phyloP scores from a whole-genome alignment of 2,113 vertebrate genomes.

The Cardinalis cardinalis region DNA sequence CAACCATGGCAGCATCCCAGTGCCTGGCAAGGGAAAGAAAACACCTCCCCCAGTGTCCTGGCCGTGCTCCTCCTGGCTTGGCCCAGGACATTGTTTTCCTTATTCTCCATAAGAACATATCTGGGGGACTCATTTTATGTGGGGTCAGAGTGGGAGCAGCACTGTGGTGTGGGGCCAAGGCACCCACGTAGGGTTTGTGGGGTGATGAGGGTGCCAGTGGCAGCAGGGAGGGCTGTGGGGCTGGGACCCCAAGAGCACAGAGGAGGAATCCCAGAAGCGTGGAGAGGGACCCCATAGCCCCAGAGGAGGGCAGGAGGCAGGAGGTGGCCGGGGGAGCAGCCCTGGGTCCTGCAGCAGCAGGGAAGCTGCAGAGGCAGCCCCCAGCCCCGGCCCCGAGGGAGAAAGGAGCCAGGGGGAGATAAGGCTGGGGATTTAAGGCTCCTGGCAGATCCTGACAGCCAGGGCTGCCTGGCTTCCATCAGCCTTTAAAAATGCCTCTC shows the following conservation, averaged over 20 bases:
- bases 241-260: rapidly evolving
- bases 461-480: conserved; percentile 36
- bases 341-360: rapidly evolving
- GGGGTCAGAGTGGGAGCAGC: rapidly evolving
- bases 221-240: not conserved
- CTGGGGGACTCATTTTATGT: rapidly evolving
- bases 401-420: not conserved
- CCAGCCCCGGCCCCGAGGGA: not conserved
- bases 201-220: not conserved
- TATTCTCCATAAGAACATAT: not conserved
- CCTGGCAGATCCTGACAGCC: not conserved
- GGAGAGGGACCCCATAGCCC: not conserved
- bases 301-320: not conserved
- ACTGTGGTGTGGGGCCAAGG: rapidly evolving
- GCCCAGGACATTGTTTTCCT: not conserved
- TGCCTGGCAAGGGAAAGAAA: not conserved
- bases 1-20: not conserved
- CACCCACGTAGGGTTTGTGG: rapidly evolving
- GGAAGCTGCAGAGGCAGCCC: not conserved
- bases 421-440: not conserved
- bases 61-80: not conserved
- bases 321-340: rapidly evolving
- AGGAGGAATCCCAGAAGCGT: not conserved
- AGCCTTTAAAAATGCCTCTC: not conserved
- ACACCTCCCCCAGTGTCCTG: not conserved